Base-by-base conservation (phyloP, 2,797 vertebrate species). In the Oryzias sinensis region DNA sequence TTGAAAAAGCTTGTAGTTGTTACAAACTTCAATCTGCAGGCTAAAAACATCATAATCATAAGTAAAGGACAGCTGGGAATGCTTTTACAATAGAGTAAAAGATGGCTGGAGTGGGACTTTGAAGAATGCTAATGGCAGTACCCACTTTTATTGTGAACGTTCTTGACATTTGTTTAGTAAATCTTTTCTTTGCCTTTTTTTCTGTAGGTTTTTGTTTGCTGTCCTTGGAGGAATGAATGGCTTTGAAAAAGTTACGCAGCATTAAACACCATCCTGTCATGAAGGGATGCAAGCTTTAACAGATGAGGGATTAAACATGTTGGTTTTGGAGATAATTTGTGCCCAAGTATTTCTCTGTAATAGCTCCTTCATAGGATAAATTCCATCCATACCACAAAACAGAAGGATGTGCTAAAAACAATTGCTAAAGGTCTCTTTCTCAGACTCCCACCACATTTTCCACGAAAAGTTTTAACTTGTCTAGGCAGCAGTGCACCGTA, bases 311-410 rank as follows among this genome's bases (percentile, higher is more conserved):
- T 70, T 47, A 69, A 76, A 56, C 65, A 49, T 43, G 43, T 45
- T 41, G 43, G 46, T 40, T 49, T 68, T 17, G 53, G 49, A 74
- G 44, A 51, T 82, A 69, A 77, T 77, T 70, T 65, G 50, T 55
- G 49, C 67, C 68, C 68, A 17, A 59, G 49, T 56, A 62, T 13
- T 1, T 53, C 51, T 77, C 69, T 66, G 33, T 27, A 56, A 56
- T 43, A 16, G 22, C 42, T 63, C 29, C 65, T 66, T 20, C 46
- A 65, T 68, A 70, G 53, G 24, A 51, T 48, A 66, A 57, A 78
- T 84, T 81, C 75, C 78, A 70, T 43, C 67, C 79, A 70, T 70
- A 60, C 56, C 64, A 59, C 55, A 25, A 67, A 74, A 80, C 55
- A 24, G 77, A 63, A 59, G 67, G 74, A 66, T 75, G 68, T 59